phyloP scores from a whole-genome alignment of 37 sponge, comb jelly and placozoan genomes.

The Cliona cf. orientalis region DNA sequence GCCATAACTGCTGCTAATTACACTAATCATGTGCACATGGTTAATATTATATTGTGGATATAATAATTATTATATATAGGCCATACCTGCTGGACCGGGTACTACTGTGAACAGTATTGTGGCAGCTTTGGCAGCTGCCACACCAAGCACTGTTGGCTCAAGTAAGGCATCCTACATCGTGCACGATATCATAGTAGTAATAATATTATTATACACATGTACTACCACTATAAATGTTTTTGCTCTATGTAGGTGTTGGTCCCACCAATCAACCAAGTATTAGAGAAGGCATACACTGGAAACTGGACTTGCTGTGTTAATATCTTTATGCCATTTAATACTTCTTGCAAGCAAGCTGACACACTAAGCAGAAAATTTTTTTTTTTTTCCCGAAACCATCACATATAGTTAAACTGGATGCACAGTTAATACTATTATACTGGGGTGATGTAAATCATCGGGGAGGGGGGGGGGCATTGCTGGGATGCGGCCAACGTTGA shows the following conservation, averaged over 20 bases:
- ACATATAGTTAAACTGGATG: no score
- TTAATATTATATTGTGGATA: neutral
- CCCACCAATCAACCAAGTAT: neutral
- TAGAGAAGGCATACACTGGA: conserved; percentile 31
- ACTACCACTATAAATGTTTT: no score
- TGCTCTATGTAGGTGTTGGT: neutral
- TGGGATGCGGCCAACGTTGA: no score
- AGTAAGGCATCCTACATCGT: neutral
- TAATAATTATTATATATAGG: neutral
- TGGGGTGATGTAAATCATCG: no score
- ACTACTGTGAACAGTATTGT: conserved; percentile 70
- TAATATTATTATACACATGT: neutral
- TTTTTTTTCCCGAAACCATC: no score
- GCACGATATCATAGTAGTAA: neutral
- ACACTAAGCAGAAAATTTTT: neutral
- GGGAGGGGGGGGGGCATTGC: no score
- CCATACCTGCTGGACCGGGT: conserved; percentile 39
- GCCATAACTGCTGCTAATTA: no score
- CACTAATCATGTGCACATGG: no score
- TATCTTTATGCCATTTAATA: neutral
- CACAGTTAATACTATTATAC: no score
- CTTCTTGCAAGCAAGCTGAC: neutral
- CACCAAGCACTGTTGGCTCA: neutral
- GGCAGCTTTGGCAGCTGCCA: conserved; percentile 14
- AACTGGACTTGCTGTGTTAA: conserved; percentile 1